Evolutionary conservation across 2,113 vertebrate species (phyloP).

Genomic region (Boleophthalmus pectinirostris): DNA sequence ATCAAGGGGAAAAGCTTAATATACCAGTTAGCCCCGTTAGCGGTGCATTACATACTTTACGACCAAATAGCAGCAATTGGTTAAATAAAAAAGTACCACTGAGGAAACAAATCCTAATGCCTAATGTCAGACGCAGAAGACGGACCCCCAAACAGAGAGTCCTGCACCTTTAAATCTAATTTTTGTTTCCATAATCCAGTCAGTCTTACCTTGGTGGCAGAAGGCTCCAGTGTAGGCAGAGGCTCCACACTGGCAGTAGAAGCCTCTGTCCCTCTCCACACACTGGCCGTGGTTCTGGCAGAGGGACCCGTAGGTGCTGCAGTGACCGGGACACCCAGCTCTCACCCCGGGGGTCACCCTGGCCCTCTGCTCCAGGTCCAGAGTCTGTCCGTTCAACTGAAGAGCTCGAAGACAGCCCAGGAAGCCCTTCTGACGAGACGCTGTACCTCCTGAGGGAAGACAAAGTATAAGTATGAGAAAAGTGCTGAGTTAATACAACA

Average conservation of each 20-base stretch:
- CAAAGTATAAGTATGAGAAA: background rate
- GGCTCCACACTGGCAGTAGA: conserved; percentile 87
- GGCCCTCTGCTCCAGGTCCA: conserved; percentile 92
- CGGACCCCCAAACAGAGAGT: too few species aligned
- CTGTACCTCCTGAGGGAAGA: conserved; percentile 85
- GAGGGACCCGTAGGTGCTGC: conserved; percentile 90
- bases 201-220: conserved; percentile 83
- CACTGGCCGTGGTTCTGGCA: conserved; percentile 90
- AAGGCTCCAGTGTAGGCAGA: conserved; percentile 88
- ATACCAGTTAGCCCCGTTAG: too few species aligned
- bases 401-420: conserved; percentile 92
- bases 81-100: too few species aligned
- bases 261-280: conserved; percentile 84
- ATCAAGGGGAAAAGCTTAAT: too few species aligned
- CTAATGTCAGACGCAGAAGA: too few species aligned
- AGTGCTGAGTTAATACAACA: background rate
- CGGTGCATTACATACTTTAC: too few species aligned
- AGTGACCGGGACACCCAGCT: conserved; percentile 93
- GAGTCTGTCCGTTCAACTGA: conserved; percentile 86
- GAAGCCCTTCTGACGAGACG: conserved; percentile 94
- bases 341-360: conserved; percentile 90
- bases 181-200: conserved; percentile 1
- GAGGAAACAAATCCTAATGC: too few species aligned
- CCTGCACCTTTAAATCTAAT: too few species aligned
- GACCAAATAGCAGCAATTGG: too few species aligned